phyloP scores from a whole-genome alignment of 2,888 invertebrate species.

The Drosophila cracens region DNA sequence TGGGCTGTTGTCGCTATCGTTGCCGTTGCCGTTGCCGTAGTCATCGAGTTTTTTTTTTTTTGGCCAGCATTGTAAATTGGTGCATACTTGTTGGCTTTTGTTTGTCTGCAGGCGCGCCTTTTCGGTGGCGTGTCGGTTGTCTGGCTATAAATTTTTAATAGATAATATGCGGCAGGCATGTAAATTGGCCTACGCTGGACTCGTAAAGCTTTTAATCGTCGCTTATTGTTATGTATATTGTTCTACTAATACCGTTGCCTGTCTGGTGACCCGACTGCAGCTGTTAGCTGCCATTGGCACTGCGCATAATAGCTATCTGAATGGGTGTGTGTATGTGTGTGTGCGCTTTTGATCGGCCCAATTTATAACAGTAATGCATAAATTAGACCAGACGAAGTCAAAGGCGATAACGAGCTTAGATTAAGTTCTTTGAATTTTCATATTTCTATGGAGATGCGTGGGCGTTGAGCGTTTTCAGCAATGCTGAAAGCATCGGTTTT shows the following conservation, averaged over 20 bases:
- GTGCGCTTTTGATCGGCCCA: constrained; percentile 26
- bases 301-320: constrained; percentile 51
- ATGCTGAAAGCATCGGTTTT: constrained; percentile 1
- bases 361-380: constrained; percentile 74
- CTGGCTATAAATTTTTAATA: constrained; percentile 81
- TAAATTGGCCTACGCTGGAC: constrained; percentile 69
- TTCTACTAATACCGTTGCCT: constrained; percentile 64
- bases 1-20: constrained; percentile 38
- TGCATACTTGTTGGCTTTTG: constrained; percentile 81
- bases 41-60: constrained; percentile 29
- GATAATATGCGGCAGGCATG: constrained; percentile 80
- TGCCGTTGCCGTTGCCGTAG: constrained; percentile 17
- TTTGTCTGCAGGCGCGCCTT: constrained; percentile 63
- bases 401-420: constrained; percentile 52
- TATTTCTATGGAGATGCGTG: constrained; percentile 20
- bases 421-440: constrained; percentile 46
- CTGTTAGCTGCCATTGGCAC: constrained; percentile 42
- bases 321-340: constrained; percentile 17
- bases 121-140: constrained; percentile 58
- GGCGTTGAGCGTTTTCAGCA: background rate
- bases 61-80: constrained; percentile 74
- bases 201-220: constrained; percentile 78
- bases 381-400: constrained; percentile 70
- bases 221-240: constrained; percentile 81
- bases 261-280: constrained; percentile 20